These are phyloP conservation scores for Glomeris maerens DNA, from an alignment of 1,140 invertebrate species.

Conservation along the genomic window DNA sequence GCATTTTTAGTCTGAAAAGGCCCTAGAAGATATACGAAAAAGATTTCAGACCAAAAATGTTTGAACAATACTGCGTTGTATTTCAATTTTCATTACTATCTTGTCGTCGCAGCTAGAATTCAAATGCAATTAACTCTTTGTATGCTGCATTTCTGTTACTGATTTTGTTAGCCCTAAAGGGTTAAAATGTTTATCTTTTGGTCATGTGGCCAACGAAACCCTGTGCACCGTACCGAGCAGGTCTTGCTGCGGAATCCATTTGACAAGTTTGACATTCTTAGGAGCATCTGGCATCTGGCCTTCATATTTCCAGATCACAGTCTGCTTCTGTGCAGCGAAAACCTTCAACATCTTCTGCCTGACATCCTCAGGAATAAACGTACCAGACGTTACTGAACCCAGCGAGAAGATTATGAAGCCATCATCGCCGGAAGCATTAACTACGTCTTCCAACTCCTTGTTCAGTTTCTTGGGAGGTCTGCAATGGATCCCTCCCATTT, in stretches of 20 bases:
- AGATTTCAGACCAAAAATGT: no score
- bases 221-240: conserved; percentile 41
- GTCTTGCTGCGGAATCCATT: conserved; percentile 55
- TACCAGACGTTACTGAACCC: background rate
- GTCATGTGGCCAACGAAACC: background rate
- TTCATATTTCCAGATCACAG: conserved; percentile 14
- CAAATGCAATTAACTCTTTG: no score
- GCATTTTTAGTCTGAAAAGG: no score
- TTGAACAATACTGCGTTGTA: no score
- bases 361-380: conserved; percentile 7
- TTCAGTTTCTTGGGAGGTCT: conserved; percentile 21
- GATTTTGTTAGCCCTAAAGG: no score
- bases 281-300: conserved; percentile 25
- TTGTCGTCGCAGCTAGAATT: no score
- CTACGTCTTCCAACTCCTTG: conserved; percentile 44
- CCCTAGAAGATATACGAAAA: no score
- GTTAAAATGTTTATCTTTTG: no score
- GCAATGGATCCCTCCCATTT: conserved; percentile 44
- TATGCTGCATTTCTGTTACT: no score
- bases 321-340: conserved; percentile 13
- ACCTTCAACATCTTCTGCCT: conserved; percentile 12
- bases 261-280: conserved; percentile 43
- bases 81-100: no score
- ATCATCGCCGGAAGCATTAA: conserved; percentile 42
- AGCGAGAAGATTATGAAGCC: conserved; percentile 50